These are phyloP conservation scores for Lophius piscatorius DNA, from an alignment of 2,113 vertebrate genomes.

Conservation along the genomic window DNA sequence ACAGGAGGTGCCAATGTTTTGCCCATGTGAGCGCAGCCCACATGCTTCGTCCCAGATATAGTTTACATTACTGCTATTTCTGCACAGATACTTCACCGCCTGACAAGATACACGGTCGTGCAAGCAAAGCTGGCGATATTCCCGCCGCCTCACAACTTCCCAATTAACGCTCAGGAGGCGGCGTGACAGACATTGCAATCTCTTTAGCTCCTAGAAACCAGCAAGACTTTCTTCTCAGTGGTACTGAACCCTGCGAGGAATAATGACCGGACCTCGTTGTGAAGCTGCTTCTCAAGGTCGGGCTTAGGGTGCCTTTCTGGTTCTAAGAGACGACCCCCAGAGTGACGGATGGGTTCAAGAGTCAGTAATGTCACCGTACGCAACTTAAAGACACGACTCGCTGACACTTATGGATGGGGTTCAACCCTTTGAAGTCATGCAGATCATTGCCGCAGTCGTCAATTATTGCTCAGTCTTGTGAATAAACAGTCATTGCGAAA, in stretches of 20 bases:
- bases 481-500: constrained; percentile 21
- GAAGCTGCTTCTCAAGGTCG: neutral
- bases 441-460: neutral
- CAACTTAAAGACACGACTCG: constrained; percentile 2
- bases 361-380: constrained; percentile 4
- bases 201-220: constrained; percentile 5
- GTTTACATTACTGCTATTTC: constrained; percentile 22
- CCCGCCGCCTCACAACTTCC: neutral
- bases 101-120: constrained; percentile 28
- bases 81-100: constrained; percentile 22
- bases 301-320: too few relatives aligned
- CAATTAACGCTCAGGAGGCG: constrained; percentile 31
- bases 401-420: constrained; percentile 10
- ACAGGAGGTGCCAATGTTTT: constrained; percentile 42
- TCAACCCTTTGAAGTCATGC: constrained; percentile 23
- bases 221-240: neutral
- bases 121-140: constrained; percentile 3
- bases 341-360: constrained; percentile 19
- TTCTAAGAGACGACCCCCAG: constrained; percentile 16
- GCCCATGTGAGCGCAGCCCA: constrained; percentile 45
- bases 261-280: neutral
- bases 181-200: constrained; percentile 9
- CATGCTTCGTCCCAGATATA: constrained; percentile 48
- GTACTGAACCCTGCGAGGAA: neutral
- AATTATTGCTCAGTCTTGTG: constrained; percentile 18